Percentiles rank a stretch among this genome's conserved stretches.
Evolutionary conservation across 2,888 invertebrate genomes (phyloP).

Genomic region (Ichneumoninae sp.): DNA sequence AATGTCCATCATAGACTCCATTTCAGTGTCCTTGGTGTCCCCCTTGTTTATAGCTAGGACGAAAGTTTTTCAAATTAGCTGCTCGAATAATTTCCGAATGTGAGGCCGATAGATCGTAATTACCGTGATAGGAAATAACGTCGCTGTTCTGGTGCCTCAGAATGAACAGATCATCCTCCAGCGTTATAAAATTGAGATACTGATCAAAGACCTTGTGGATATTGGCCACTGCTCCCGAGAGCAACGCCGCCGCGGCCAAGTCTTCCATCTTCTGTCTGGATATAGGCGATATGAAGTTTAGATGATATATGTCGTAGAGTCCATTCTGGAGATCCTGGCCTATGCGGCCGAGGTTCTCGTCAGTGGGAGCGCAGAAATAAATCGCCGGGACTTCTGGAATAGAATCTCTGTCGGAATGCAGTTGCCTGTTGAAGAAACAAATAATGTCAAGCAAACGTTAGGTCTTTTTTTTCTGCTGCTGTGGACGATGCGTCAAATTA

Average conservation of each 20-base stretch:
- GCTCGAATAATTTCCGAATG: background rate
- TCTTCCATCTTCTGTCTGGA: constrained; percentile 97
- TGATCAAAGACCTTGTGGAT: constrained; percentile 99
- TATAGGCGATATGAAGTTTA: constrained; percentile 98
- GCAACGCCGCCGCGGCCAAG: constrained; percentile 95
- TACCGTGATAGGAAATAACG: constrained; percentile 96
- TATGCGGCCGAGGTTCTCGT: constrained; percentile 97
- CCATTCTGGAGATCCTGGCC: constrained; percentile 95
- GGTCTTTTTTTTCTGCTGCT: no score
- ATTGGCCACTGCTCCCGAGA: constrained; percentile 95
- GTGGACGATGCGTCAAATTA: no score
- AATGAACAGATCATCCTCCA: constrained; percentile 99
- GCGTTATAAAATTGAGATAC: constrained; percentile 98
- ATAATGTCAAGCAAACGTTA: constrained; percentile 1
- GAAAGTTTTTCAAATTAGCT: background rate
- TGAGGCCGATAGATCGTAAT: constrained; percentile 56
- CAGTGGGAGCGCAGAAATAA: constrained; percentile 98
- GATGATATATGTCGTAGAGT: constrained; percentile 96
- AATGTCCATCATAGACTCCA: constrained; percentile 96
- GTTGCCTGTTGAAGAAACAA: constrained; percentile 86
- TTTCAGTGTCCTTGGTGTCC: constrained; percentile 97
- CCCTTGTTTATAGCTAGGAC: constrained; percentile 94
- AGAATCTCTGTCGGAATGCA: constrained; percentile 95
- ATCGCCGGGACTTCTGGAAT: constrained; percentile 99
- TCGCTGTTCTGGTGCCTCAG: constrained; percentile 97